Base-by-base conservation (phyloP, 2,888 invertebrate genomes). In the Metacarcinus magister region DNA sequence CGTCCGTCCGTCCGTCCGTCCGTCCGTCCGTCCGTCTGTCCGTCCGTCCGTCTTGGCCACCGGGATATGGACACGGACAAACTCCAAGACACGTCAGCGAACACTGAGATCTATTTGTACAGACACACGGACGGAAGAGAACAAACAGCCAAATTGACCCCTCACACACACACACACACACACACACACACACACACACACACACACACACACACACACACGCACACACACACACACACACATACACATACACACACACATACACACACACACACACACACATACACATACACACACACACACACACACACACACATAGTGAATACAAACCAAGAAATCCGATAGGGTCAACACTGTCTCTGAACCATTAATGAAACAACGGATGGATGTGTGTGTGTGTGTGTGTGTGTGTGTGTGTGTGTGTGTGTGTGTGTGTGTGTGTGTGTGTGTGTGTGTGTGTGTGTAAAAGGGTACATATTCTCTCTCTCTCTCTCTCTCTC, bases 341-440 rank as follows among this genome's bases (percentile, higher is more conserved):
- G 92, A 28, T 92, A 28, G 16, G 23, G 28, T 28, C 54, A 32
- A 48, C 46, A 92, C 46, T 48, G 92, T 48, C 54, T 48, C 46
- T 92, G 46, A 92, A 48, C 92, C 54, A 39, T 92, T 46, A 92
- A 92, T 92, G 54, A 48, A 54, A 54, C 46, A 82, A 82, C 32
- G 82, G 32, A 82, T 13, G 32, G 82, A 82, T 82, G 67, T 67
- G 67, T 67, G n/a, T 67, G 67, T 67, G 67, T 67, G 67, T n/a
- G n/a, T 67, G 67, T 67, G 39, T 89, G 43, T 89, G 39, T 32
- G 13, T 43, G 89, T 23, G 39, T 89, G 89, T 89, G 39, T 32
- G 43, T 89, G 89, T 89, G 19, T 89, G 89, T 32, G 19, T 89
- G 28, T 28, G 32, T 89, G 32, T 89, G 32, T 89, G 89, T 28